phyloP scores from a whole-genome alignment of 2,113 vertebrate genomes.

The Vulpes ferrilata region DNA sequence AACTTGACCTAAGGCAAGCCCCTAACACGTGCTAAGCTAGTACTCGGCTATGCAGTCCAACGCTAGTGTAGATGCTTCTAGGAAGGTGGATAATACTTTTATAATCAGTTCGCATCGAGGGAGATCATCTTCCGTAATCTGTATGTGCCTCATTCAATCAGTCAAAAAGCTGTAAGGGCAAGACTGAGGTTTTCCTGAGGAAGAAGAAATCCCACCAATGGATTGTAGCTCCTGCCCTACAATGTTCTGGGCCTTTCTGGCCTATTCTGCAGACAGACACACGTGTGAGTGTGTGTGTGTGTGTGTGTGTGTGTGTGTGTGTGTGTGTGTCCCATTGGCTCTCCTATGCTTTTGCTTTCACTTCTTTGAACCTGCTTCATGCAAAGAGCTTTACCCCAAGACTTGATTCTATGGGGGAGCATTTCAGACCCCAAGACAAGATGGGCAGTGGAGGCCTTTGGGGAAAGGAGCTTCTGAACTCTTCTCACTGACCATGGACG shows the following conservation, averaged over 20 bases:
- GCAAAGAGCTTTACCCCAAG: neutral
- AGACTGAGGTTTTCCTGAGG: neutral
- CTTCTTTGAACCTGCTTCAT: neutral
- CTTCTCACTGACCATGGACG: neutral
- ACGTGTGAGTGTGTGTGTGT: neutral
- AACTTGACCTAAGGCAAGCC: neutral
- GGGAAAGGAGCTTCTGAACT: neutral
- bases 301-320: neutral
- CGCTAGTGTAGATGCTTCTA: neutral
- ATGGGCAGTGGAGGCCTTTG: neutral
- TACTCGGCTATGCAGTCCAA: neutral
- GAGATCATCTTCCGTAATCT: neutral
- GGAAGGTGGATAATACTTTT: neutral
- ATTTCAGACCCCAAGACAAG: neutral
- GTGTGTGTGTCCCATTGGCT: neutral
- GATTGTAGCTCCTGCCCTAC: neutral
- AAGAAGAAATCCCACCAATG: neutral
- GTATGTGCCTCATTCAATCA: neutral
- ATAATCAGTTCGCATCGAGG: neutral
- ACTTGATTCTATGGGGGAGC: neutral
- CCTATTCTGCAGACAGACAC: neutral
- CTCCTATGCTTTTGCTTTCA: neutral
- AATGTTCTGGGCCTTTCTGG: neutral
- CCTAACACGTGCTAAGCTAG: neutral
- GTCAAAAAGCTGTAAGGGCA: neutral